Evolutionary conservation across 2,888 invertebrate genomes (phyloP), one percentile per base, ranked within the genome.

Genomic region (Horisme vitalbata): DNA sequence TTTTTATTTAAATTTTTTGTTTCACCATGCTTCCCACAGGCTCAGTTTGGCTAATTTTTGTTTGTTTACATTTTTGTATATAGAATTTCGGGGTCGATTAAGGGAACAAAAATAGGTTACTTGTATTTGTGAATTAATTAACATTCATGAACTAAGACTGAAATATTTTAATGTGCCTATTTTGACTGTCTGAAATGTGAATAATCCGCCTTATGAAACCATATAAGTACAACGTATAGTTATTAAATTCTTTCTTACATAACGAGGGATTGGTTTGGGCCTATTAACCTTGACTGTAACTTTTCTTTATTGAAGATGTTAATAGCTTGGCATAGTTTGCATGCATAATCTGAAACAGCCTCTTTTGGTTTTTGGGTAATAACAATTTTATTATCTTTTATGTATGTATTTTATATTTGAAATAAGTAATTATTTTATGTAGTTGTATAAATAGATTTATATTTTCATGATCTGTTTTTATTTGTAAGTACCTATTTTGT

Each of bases 261-360:
- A 15, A 28, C 15, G 13, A 7, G 23, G 24, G 31, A 26, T 32
- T 44, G 33, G 37, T 33, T 37, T 43, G 37, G 36, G 32, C 12
- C 36, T 27, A 31, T 9, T 28, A 20, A 27, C 4, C n/a, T 2
- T 10, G 12, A 27, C 14, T 24, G 12, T 7, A 20, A 27, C 12
- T 6, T 32, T 37, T 21, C 9, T 7, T 2, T 13, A 41, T n/a
- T 3, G 26, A 24, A 12, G 27, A 45, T 44, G 70, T 57, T 64
- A 49, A 47, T 59, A 58, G 79, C 81, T 84, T 83, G 15, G 35
- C 28, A 49, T 44, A 39, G 39, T 44, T 35, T 44, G 43, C 43
- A 49, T 81, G 88, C 84, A 83, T 83, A 84, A 70, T 76, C 79
- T 80, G 85, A 87, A 89, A 90, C 90, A 90, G 90, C 89, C 90